A percentile compares a stretch with the other conserved stretches of the same genome.
phyloP scores from a whole-genome alignment of 2,113 vertebrate genomes.

The Rhinolophus ferrumequinum region DNA sequence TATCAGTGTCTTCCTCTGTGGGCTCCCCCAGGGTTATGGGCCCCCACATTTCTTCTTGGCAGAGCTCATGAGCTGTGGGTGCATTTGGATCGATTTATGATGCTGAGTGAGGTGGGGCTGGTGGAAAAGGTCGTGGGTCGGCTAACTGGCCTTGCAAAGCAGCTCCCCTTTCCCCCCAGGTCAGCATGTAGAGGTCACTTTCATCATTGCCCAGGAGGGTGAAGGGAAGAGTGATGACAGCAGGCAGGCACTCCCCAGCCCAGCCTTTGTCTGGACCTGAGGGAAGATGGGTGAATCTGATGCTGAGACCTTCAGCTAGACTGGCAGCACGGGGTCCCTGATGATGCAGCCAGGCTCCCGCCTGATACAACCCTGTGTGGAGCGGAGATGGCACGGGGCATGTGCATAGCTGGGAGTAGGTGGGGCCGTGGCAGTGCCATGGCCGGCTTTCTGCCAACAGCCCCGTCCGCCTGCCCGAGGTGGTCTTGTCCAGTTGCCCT shows the following conservation, averaged over 20 bases:
- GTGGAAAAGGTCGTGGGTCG: background rate
- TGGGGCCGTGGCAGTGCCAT: background rate
- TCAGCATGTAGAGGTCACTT: background rate
- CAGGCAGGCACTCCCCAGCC: background rate
- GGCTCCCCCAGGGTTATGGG: background rate
- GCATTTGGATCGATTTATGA: background rate
- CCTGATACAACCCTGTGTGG: background rate
- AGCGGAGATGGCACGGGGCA: conserved; percentile 45
- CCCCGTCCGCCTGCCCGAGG: too few species aligned
- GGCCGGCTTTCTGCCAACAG: rapidly evolving
- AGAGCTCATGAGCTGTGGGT: background rate
- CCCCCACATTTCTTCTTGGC: background rate
- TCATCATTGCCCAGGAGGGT: background rate
- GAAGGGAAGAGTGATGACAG: background rate
- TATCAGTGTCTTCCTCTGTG: background rate
- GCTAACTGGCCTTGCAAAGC: background rate
- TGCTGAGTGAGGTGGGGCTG: background rate
- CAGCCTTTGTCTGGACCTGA: conserved; percentile 14
- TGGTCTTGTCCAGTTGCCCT: background rate
- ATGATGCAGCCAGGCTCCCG: conserved; percentile 28
- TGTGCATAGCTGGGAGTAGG: background rate
- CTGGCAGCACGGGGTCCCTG: background rate
- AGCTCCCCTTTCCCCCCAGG: background rate
- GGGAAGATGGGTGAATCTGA: background rate
- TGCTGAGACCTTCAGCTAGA: conserved; percentile 39